Conservation (phyloP, 2,888 invertebrate species). For the Stenurella melanura region DNA sequence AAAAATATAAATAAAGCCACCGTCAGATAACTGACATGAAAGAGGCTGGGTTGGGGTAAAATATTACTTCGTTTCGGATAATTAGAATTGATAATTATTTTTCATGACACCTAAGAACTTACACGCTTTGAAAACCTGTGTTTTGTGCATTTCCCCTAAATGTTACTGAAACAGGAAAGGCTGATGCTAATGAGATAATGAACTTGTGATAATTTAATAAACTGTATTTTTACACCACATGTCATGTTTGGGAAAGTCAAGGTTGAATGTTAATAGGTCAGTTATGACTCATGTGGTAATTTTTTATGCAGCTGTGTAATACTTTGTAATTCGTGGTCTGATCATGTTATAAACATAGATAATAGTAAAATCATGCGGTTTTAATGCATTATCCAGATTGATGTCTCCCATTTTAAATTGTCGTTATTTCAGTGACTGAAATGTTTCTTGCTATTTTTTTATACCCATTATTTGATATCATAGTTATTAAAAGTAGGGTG, state of each 20-base stretch:
- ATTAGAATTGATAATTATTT: constrained; percentile 9
- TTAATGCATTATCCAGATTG: not conserved
- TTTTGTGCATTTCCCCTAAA: not conserved
- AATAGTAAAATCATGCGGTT: constrained; percentile 1
- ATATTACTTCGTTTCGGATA: not conserved
- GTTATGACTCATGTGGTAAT: constrained; percentile 18
- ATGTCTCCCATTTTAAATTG: not conserved
- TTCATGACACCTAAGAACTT: not conserved
- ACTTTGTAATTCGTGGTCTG: not conserved
- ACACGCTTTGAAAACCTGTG: not conserved
- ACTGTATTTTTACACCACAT: constrained; percentile 16
- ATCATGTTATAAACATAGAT: not conserved
- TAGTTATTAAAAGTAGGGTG: too few species aligned
- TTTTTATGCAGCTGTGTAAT: constrained; percentile 12
- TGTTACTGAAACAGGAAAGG: not conserved
- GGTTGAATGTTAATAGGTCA: not conserved
- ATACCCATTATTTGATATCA: too few species aligned
- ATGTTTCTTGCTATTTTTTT: too few species aligned
- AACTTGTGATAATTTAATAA: not conserved
- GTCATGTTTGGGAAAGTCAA: constrained; percentile 29
- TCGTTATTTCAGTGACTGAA: not conserved
- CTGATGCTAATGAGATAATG: not conserved
- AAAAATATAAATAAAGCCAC: not conserved
- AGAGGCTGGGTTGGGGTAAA: constrained; percentile 3
- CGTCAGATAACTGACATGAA: not conserved